Conservation (phyloP, 2,797 vertebrate species). For the Cetoscarus ocellatus region DNA sequence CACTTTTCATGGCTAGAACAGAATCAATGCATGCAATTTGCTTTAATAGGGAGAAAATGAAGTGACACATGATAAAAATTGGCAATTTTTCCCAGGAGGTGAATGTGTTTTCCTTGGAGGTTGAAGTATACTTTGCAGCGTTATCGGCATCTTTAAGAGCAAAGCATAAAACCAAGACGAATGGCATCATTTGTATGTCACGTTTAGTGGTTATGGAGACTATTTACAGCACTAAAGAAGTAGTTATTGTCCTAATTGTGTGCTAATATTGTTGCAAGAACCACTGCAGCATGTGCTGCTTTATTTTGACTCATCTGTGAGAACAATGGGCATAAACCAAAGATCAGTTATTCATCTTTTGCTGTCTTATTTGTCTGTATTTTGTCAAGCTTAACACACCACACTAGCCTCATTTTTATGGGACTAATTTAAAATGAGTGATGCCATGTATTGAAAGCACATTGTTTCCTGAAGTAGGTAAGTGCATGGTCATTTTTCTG, state of each 20-base stretch:
- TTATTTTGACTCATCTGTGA: conserved; percentile 33
- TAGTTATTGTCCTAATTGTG: conserved; percentile 39
- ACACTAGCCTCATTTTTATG: conserved; percentile 24
- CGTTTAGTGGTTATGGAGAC: conserved; percentile 18
- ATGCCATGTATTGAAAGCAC: conserved; percentile 49
- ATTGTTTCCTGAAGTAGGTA: conserved; percentile 66
- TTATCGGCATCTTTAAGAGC: conserved; percentile 20
- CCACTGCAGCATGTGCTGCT: conserved; percentile 11
- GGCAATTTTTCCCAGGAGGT: conserved; percentile 14
- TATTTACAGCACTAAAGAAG: conserved; percentile 20
- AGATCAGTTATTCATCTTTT: neutral
- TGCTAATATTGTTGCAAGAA: conserved; percentile 25
- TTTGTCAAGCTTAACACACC: conserved; percentile 23
- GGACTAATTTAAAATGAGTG: conserved; percentile 46
- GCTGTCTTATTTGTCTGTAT: conserved; percentile 18
- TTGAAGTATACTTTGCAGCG: conserved; percentile 11
- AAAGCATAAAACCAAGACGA: conserved; percentile 15
- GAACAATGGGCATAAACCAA: conserved; percentile 31
- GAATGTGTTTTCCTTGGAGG: conserved; percentile 11
- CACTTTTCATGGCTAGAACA: conserved; percentile 32
- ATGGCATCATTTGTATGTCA: conserved; percentile 21
- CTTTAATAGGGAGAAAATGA: conserved; percentile 41
- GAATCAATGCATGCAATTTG: conserved; percentile 52
- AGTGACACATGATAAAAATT: conserved; percentile 19
- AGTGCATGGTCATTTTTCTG: conserved; percentile 62